Evolutionary conservation across 1,140 invertebrate species (phyloP).

Genomic region (Eupristina koningsbergeri): DNA sequence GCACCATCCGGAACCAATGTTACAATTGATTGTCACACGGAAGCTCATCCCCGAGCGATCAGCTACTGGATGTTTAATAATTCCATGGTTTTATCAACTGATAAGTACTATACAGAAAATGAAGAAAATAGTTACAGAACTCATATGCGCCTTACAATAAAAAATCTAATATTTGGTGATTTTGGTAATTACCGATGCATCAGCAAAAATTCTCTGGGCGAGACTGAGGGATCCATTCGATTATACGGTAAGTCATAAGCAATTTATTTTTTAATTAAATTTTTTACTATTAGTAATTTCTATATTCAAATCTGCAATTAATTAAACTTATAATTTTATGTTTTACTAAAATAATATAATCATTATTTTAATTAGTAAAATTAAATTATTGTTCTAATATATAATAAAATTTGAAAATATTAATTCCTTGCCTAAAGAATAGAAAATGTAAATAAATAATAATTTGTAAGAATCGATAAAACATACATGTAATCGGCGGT

Average conservation of each 20-base stretch:
- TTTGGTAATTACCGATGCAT: constrained; percentile 91
- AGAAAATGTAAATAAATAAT: no score
- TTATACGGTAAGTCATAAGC: constrained; percentile 85
- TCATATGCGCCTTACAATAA: constrained; percentile 89
- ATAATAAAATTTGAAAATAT: no score
- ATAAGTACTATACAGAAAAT: constrained; percentile 85
- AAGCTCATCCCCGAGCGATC: constrained; percentile 92
- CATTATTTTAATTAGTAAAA: no score
- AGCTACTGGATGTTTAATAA: constrained; percentile 93
- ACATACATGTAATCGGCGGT: no score
- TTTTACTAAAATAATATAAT: no score
- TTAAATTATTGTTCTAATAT: no score
- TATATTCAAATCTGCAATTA: no score
- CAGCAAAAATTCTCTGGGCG: constrained; percentile 94
- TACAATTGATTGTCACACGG: constrained; percentile 93
- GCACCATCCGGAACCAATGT: constrained; percentile 90
- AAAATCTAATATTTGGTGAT: constrained; percentile 83
- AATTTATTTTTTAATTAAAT: not conserved
- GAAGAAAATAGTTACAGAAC: constrained; percentile 88
- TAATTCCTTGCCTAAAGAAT: no score
- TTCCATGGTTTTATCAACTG: constrained; percentile 87
- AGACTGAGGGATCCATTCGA: constrained; percentile 92
- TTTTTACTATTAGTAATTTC: no score
- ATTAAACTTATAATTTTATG: no score
- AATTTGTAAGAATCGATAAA: no score